phyloP scores from a whole-genome alignment of 2,113 vertebrate genomes.

The Clinocottus analis region DNA sequence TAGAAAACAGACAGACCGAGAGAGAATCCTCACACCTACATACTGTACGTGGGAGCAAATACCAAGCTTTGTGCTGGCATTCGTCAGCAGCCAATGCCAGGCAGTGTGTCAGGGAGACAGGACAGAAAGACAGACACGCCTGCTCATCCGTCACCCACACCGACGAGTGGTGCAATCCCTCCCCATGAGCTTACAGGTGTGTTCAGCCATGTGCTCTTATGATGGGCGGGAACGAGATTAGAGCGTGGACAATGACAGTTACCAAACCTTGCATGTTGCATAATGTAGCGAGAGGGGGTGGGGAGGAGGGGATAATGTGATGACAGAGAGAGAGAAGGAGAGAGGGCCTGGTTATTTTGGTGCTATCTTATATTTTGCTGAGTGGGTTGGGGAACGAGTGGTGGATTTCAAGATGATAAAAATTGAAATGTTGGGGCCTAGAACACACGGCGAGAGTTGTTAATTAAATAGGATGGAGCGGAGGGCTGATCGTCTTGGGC shows the following conservation, averaged over 20 bases:
- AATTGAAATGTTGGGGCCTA: conserved; percentile 40
- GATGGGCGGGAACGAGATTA: conserved; percentile 52
- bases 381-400: conserved; percentile 1
- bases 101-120: conserved; percentile 68
- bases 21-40: conserved; percentile 80
- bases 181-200: conserved; percentile 76
- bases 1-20: conserved; percentile 60
- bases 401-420: conserved; percentile 43
- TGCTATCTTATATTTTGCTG: conserved; percentile 42
- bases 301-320: conserved; percentile 30
- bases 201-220: conserved; percentile 41
- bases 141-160: conserved; percentile 58
- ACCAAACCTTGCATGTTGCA: conserved; percentile 64
- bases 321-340: conserved; percentile 20
- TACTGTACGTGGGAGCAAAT: conserved; percentile 72
- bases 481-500: conserved; percentile 41
- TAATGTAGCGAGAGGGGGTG: conserved; percentile 56
- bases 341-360: conserved; percentile 52
- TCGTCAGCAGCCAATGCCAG: conserved; percentile 71
- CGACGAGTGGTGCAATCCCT: conserved; percentile 60
- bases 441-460: conserved; percentile 29
- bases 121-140: conserved; percentile 50
- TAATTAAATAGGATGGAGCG: conserved; percentile 60
- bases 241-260: conserved; percentile 50
- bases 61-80: conserved; percentile 77